Percentiles rank a stretch among this genome's conserved stretches.
Evolutionary conservation across 2,888 invertebrate genomes (phyloP).

Genomic region (Xylocampa areola): DNA sequence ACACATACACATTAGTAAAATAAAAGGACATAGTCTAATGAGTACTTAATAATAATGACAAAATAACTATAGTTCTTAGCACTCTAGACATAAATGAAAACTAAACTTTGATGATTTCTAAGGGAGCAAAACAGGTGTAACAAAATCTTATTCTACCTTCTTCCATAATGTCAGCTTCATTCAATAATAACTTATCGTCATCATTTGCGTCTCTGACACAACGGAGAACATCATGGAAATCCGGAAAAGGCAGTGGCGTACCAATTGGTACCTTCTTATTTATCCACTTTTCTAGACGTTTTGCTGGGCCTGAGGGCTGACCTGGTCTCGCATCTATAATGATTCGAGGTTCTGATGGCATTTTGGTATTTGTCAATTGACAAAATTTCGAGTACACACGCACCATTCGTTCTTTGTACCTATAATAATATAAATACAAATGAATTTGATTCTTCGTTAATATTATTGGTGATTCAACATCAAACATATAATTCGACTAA

Average conservation of each 20-base stretch:
- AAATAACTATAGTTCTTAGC: too few species aligned
- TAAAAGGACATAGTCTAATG: too few species aligned
- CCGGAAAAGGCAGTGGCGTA: slow-evolving; percentile 85
- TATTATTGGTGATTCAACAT: too few species aligned
- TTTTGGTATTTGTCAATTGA: slow-evolving; percentile 89
- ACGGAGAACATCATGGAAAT: slow-evolving; percentile 87
- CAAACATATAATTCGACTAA: too few species aligned
- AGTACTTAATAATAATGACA: too few species aligned
- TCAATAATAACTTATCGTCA: slow-evolving; percentile 81
- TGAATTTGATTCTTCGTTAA: too few species aligned
- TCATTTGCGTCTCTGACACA: slow-evolving; percentile 82
- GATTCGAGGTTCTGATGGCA: slow-evolving; percentile 83
- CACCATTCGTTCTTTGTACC: slow-evolving; percentile 85
- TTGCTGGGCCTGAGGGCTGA: slow-evolving; percentile 79
- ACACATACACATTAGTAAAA: too few species aligned
- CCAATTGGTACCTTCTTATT: slow-evolving; percentile 84
- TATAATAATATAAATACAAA: slow-evolving; percentile 62
- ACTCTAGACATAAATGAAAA: too few species aligned
- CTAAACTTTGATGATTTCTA: too few species aligned
- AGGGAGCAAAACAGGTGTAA: neutral
- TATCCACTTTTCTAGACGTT: slow-evolving; percentile 80
- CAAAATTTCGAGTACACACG: slow-evolving; percentile 90
- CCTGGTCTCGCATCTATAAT: slow-evolving; percentile 78
- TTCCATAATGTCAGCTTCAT: slow-evolving; percentile 82
- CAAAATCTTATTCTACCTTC: slow-evolving; percentile 72